These are phyloP conservation scores for Sesia apiformis DNA, from an alignment of 2,888 invertebrate species.

Conservation along the genomic window DNA sequence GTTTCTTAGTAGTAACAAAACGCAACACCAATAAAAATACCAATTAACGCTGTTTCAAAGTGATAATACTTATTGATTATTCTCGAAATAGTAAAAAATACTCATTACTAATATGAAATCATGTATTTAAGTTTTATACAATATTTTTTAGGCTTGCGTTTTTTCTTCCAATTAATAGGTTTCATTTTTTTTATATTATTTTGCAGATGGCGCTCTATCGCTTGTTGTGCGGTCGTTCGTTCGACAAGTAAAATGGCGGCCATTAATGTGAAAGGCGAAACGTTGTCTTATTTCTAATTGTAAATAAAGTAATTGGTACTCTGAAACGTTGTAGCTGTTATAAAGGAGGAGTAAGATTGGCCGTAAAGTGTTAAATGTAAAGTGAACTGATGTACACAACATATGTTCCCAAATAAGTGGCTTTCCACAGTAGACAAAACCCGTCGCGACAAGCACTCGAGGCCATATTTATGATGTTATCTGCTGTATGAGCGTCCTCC, in stretches of 20 bases:
- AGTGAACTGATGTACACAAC: constrained; percentile 44
- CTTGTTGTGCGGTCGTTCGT: constrained; percentile 77
- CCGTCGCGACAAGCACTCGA: constrained; percentile 71
- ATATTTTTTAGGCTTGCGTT: too few species aligned
- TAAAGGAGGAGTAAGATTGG: constrained; percentile 30
- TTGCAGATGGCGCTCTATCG: constrained; percentile 76
- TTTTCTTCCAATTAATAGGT: too few species aligned
- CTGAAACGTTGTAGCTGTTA: constrained; percentile 34
- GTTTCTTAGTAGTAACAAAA: too few species aligned
- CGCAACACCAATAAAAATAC: too few species aligned
- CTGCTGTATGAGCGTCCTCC: constrained; percentile 70
- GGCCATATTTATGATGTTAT: constrained; percentile 81
- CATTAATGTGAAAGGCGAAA: constrained; percentile 79
- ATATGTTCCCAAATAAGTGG: constrained; percentile 33
- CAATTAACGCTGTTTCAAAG: too few species aligned
- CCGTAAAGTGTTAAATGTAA: constrained; percentile 37
- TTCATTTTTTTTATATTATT: too few species aligned
- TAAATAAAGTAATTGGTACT: constrained; percentile 64
- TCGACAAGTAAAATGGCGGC: constrained; percentile 79
- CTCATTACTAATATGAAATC: too few species aligned
- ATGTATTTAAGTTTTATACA: too few species aligned
- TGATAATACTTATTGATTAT: too few species aligned
- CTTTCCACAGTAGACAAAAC: constrained; percentile 70
- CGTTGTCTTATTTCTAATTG: constrained; percentile 69
- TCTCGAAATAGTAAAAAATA: too few species aligned